Conservation (phyloP, 2,888 invertebrate species). For the Pyrrhosoma nymphula region DNA sequence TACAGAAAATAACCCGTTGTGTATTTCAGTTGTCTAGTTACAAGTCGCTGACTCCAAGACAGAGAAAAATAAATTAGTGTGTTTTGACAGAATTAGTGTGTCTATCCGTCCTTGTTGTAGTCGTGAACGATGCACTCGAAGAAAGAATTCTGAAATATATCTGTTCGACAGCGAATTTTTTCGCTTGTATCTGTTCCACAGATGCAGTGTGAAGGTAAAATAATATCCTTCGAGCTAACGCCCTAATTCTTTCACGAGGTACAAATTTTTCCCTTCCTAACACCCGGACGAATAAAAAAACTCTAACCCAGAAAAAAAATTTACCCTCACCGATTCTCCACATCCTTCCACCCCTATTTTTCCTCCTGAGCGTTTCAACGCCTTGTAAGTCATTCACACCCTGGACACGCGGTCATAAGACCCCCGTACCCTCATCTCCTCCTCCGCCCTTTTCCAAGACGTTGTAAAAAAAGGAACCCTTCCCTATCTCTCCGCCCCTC, state of each 20-base stretch:
- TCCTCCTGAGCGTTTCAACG: not conserved
- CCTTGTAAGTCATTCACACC: conserved; percentile 11
- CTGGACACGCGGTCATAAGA: not conserved
- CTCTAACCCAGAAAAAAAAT: not conserved
- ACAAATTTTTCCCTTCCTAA: not conserved
- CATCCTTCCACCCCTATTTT: not conserved
- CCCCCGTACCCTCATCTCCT: not conserved
- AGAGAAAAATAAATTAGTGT: no score
- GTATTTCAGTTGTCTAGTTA: no score
- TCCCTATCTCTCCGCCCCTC: not conserved
- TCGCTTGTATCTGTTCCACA: no score
- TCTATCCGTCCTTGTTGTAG: no score
- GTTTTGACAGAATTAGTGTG: no score
- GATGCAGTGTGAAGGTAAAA: no score
- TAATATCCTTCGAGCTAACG: no score
- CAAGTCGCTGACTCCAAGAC: no score
- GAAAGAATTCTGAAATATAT: no score
- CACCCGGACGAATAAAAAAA: not conserved
- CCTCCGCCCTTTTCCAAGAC: not conserved
- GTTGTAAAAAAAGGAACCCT: not conserved
- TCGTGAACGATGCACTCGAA: no score
- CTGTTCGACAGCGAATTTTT: no score
- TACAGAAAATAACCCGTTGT: no score
- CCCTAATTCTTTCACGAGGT: not conserved
- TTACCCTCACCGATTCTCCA: not conserved